Evolutionary conservation across 2,797 vertebrate genomes (phyloP).

Genomic region (Phrynocephalus vlangalii): DNA sequence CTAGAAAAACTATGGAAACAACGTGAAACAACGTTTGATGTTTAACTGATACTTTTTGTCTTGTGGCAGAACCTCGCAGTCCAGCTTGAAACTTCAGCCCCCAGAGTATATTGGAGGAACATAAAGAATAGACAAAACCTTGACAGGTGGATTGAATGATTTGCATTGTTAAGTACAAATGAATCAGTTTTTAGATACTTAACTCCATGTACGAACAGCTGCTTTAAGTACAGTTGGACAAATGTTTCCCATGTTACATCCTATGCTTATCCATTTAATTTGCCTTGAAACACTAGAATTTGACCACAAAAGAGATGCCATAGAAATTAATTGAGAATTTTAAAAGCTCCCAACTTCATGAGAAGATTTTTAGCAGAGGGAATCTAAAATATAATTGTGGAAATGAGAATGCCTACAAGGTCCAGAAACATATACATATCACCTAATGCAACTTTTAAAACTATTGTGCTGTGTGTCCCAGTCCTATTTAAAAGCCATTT

Average conservation of each 20-base stretch:
- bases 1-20: neutral
- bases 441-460: slow-evolving; percentile 20
- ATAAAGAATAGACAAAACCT: neutral
- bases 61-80: neutral
- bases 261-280: slow-evolving; percentile 4
- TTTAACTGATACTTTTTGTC: neutral
- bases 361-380: neutral
- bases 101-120: neutral
- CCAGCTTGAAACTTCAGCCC: neutral
- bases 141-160: neutral
- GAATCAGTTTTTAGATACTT: neutral
- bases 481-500: neutral
- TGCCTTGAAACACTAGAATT: slow-evolving; percentile 6
- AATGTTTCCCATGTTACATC: slow-evolving; percentile 13
- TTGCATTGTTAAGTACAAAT: neutral
- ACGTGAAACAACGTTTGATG: neutral
- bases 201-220: neutral
- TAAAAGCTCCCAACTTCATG: neutral
- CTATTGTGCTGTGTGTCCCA: slow-evolving; percentile 1
- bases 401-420: slow-evolving; percentile 16
- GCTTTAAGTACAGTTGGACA: slow-evolving; percentile 1
- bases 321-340: neutral
- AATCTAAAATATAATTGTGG: neutral
- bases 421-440: slow-evolving; percentile 5
- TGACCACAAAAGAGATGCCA: neutral